Evolutionary conservation across 1,140 invertebrate species (phyloP), one percentile per base, ranked within the genome.

Genomic region (Polypedilum vanderplanki): DNA sequence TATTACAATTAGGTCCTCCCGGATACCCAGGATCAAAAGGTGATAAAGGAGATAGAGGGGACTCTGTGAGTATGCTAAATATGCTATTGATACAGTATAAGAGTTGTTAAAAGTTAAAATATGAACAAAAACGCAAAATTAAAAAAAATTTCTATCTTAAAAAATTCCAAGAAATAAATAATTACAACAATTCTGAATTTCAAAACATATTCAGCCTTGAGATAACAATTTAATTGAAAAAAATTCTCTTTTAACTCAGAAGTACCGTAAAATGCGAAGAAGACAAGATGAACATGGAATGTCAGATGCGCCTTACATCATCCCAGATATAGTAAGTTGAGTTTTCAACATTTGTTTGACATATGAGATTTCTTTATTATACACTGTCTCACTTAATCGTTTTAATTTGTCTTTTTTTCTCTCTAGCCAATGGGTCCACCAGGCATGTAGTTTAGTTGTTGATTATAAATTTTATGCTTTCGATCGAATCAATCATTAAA

Each of bases 31-130:
- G 94, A 12, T 84, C 89, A 75, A 93, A 92, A 81, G 94, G 94
- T 33, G 93, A 95, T 77, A 96, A 95, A 82, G 94, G 94, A 41
- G 93, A 96, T 79, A 93, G 94, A 82, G 93, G 93, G 67, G 93
- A 96, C 87, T 94, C 93, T 87, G 94, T 95, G 85, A 90, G 89
- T 88, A 75, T 75, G 74, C n/a, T n/a, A n/a, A n/a, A n/a, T n/a
- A n/a, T n/a, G n/a, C n/a, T n/a, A n/a, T n/a, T n/a, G n/a, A n/a
- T n/a, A n/a, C n/a, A n/a, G n/a, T n/a, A n/a, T n/a, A n/a, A n/a
- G n/a, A n/a, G n/a, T n/a, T n/a, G n/a, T n/a, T 75, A 10, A 64
- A 57, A n/a, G 18, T 75, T 57, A n/a, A n/a, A n/a, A n/a, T n/a
- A n/a, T n/a, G n/a, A n/a, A n/a, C n/a, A n/a, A n/a, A n/a, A n/a